Conservation (phyloP, 2,888 invertebrate species). For the Tetropium fuscum region DNA sequence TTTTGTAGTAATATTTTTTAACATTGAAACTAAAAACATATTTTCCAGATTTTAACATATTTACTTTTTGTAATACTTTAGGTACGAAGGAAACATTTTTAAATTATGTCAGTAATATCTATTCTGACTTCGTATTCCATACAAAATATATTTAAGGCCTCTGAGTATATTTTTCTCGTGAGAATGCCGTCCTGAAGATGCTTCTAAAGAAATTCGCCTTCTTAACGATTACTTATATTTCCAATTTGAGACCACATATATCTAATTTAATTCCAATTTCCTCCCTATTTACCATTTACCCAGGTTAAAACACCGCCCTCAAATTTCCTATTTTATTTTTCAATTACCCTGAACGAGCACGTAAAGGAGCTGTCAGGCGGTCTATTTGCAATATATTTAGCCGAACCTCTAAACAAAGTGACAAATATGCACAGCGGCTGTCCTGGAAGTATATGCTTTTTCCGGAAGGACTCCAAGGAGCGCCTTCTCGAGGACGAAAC, state of each 20-base stretch:
- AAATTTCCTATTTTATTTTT: conserved; percentile 38
- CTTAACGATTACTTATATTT: background rate
- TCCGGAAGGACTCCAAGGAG: conserved; percentile 38
- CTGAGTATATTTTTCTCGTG: too few relatives aligned
- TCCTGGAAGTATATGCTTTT: conserved; percentile 38
- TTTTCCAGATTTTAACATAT: too few relatives aligned
- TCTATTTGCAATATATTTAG: conserved; percentile 43
- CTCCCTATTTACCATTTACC: background rate
- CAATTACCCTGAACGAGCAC: conserved; percentile 34
- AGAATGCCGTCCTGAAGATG: too few relatives aligned
- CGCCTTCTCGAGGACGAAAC: conserved; percentile 34
- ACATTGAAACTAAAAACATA: too few relatives aligned
- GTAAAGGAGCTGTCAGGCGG: conserved; percentile 25
- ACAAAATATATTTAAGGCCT: too few relatives aligned
- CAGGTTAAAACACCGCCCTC: conserved; percentile 7
- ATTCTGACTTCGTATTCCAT: too few relatives aligned
- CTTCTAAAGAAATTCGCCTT: too few relatives aligned
- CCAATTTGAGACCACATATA: background rate
- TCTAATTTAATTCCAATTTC: background rate
- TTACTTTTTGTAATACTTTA: too few relatives aligned
- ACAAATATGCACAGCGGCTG: conserved; percentile 38
- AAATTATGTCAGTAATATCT: too few relatives aligned
- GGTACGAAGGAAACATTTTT: too few relatives aligned
- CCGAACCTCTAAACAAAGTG: conserved; percentile 40
- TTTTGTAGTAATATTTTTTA: too few relatives aligned